Base-by-base conservation (phyloP, 2,888 invertebrate genomes). In the Bugulina stolonifera region DNA sequence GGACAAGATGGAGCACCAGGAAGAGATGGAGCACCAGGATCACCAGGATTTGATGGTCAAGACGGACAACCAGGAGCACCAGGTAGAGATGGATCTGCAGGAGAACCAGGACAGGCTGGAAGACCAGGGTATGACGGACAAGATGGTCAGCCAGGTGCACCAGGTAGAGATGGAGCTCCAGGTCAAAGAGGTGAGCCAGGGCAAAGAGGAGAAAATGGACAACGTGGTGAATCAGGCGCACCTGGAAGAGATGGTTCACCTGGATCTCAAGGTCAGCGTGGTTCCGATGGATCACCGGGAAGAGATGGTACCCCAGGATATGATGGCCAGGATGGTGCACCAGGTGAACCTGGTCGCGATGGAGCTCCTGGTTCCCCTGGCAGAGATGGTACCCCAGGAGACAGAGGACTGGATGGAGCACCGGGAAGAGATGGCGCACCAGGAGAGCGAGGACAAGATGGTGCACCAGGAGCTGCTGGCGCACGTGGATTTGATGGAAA, bases 111-210 rank as follows among this genome's bases (percentile, higher is more conserved):
- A 64, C 34, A 58, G 35, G 22, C 54, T 23, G 74, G 74, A 64
- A 18, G 64, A 29, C 14, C 35, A 32, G 74, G 73, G 10, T 14
- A 22, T n/a, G 2, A 10, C 3, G 73, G 73, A 14, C 18, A 34
- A 34, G 22, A 14, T 35, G 73, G 74, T 18, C 1, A 0, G 18
- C 32, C 32, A 23, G 74, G 74, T 54, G 34, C 32, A 32, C 32
- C 64, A 1, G 73, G 73, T 18, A 34, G 29, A 52, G 25, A 22
- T 27, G 73, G 73, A n/a, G 43, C 43, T 3, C 22, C 54, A 54
- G 73, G 73, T 27, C 43, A 70, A 34, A 43, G 54, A 73, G 77
- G 72, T 32, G 54, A 64, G 43, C 1, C 69, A 10, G 75, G 74
- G 32, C 74, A 72, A 69, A 29, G 55, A 27, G 73, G 73, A 43